phyloP scores from a whole-genome alignment of 2,888 invertebrate species.

The Mesorhabditis spiculigera region DNA sequence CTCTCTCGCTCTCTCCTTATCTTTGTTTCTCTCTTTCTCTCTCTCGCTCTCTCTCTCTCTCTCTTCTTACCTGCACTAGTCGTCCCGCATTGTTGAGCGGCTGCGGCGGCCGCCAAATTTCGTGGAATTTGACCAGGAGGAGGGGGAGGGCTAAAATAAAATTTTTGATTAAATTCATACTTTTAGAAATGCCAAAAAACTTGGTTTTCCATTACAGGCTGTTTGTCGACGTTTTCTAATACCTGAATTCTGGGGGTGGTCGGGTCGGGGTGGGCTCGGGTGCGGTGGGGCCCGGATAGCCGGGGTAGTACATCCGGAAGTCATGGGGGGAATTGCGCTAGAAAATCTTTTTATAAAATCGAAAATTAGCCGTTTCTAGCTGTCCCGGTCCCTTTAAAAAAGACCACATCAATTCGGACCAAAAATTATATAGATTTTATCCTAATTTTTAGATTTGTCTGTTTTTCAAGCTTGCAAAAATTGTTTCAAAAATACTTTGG shows the following conservation, averaged over 20 bases:
- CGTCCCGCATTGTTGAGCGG: background rate
- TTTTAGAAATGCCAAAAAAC: background rate
- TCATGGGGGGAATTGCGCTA: background rate
- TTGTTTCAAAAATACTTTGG: no score
- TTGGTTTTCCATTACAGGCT: background rate
- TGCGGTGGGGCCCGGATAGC: background rate
- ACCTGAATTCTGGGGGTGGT: slow-evolving; percentile 16
- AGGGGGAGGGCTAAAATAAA: slow-evolving; percentile 14
- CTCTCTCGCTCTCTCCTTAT: background rate
- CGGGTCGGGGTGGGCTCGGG: background rate
- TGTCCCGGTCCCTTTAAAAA: no score
- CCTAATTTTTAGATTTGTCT: no score
- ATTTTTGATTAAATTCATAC: background rate
- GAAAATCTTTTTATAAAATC: background rate
- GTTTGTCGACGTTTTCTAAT: background rate
- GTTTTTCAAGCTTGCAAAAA: no score
- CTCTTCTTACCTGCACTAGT: background rate
- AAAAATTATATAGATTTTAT: no score
- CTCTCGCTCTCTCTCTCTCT: background rate
- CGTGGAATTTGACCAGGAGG: background rate
- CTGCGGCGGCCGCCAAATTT: background rate
- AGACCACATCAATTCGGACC: no score
- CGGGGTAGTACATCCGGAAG: background rate
- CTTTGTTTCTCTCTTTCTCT: background rate
- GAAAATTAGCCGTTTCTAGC: no score